A percentile compares a stretch with the other conserved stretches of the same genome.
Evolutionary conservation across 2,797 vertebrate species (phyloP).

Genomic region (Ispidina picta): DNA sequence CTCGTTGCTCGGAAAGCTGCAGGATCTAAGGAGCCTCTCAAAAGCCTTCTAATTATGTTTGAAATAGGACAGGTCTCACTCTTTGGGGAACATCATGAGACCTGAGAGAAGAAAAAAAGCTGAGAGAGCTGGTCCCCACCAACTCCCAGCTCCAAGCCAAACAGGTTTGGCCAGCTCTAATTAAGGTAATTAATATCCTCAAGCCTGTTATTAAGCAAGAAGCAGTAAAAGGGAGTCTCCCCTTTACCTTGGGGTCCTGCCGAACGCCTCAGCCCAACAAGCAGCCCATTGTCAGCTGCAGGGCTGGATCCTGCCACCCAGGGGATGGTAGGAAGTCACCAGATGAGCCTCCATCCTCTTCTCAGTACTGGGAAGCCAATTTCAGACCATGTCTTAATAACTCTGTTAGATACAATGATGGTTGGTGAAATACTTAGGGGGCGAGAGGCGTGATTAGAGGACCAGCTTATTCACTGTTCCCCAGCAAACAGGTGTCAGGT

Average conservation of each 20-base stretch:
- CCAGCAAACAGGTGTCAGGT: neutral
- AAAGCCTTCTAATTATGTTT: constrained; percentile 26
- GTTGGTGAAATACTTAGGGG: neutral
- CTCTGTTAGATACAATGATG: rapidly evolving
- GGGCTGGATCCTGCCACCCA: neutral
- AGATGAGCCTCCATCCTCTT: neutral
- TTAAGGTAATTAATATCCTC: constrained; percentile 71
- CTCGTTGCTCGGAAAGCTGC: neutral
- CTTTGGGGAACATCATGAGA: constrained; percentile 41
- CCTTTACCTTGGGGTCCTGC: constrained; percentile 40
- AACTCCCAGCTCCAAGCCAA: constrained; percentile 52
- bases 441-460: neutral
- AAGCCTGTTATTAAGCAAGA: constrained; percentile 69
- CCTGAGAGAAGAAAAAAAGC: constrained; percentile 42
- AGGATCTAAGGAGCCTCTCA: neutral
- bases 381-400: neutral
- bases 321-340: neutral
- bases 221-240: constrained; percentile 51
- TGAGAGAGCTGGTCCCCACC: constrained; percentile 50
- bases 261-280: neutral
- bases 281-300: constrained; percentile 11
- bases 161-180: constrained; percentile 70
- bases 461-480: neutral
- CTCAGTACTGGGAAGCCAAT: rapidly evolving
- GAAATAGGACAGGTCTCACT: constrained; percentile 22